Evolutionary conservation across 2,888 invertebrate species (phyloP).

Genomic region (Drosophila formosana): DNA sequence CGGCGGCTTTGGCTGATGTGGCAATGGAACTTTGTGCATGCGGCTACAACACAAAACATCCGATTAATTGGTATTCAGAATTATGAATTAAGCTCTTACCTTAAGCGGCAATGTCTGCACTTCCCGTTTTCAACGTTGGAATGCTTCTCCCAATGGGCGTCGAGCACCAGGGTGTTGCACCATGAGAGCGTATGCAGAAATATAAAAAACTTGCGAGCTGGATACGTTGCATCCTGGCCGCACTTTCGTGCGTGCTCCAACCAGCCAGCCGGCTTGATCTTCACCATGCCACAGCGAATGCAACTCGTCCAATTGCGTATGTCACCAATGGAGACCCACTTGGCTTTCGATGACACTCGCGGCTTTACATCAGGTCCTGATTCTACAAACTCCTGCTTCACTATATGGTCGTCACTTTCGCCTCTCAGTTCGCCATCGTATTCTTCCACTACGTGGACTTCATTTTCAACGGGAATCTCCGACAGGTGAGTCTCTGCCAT

Average conservation of each 20-base stretch:
- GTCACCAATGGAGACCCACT: conserved; percentile 31
- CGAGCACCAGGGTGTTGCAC: conserved; percentile 38
- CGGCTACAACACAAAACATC: conserved; percentile 32
- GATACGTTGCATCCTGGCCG: conserved; percentile 33
- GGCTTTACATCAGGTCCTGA: conserved; percentile 7
- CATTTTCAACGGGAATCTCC: no score
- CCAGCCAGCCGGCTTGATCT: conserved; percentile 23
- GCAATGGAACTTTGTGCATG: conserved; percentile 14
- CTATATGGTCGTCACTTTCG: no score
- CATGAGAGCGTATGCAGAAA: conserved; percentile 42
- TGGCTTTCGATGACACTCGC: not conserved
- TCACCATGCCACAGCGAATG: conserved; percentile 31
- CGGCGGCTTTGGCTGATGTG: conserved; percentile 44
- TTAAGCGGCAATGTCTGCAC: conserved; percentile 18
- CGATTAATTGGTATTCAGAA: not conserved
- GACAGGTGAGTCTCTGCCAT: no score
- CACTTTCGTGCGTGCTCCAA: conserved; percentile 43
- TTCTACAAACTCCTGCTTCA: not conserved
- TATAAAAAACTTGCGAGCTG: conserved; percentile 38
- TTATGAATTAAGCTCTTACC: conserved; percentile 20
- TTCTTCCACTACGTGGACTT: no score
- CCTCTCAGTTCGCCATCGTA: no score
- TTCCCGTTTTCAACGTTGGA: conserved; percentile 20
- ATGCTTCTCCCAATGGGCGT: conserved; percentile 42
- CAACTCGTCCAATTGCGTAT: conserved; percentile 34